phyloP scores from a whole-genome alignment of 2,797 vertebrate species.

The Muraenolepis orangiensis region DNA sequence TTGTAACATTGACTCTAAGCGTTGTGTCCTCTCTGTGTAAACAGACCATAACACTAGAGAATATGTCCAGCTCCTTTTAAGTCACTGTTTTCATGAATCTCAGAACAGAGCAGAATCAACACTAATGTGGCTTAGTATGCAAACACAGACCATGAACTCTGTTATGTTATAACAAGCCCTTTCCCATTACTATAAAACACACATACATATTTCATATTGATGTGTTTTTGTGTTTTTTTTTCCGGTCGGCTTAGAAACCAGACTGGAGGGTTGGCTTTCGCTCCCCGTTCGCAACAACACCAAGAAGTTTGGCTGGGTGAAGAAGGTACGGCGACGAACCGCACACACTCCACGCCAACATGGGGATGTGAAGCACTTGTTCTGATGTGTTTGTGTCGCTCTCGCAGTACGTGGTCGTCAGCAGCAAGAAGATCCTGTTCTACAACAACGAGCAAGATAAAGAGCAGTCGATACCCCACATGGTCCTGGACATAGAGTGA shows the following conservation, averaged over 20 bases:
- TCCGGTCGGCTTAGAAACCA: constrained; percentile 72
- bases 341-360: too few species aligned
- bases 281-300: constrained; percentile 95
- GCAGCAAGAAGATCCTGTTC: constrained; percentile 99
- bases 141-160: neutral
- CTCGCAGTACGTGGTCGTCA: constrained; percentile 91
- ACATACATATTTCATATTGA: neutral
- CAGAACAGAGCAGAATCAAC: neutral
- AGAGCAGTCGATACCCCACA: constrained; percentile 93
- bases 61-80: neutral
- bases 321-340: constrained; percentile 85
- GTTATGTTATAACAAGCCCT: neutral
- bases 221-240: constrained; percentile 8
- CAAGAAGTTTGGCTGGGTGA: constrained; percentile 97
- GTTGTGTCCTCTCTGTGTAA: neutral
- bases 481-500: constrained; percentile 98
- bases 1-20: neutral
- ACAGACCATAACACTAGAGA: neutral
- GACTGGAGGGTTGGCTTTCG: constrained; percentile 97
- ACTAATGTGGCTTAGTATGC: neutral
- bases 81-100: neutral
- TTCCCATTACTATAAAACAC: neutral
- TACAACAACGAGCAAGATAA: constrained; percentile 94
- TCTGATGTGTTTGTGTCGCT: constrained; percentile 46
- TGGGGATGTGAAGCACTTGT: too few species aligned